Evolutionary conservation across 2,113 vertebrate genomes (phyloP).

Genomic region (Phalacrocorax pelagicus): DNA sequence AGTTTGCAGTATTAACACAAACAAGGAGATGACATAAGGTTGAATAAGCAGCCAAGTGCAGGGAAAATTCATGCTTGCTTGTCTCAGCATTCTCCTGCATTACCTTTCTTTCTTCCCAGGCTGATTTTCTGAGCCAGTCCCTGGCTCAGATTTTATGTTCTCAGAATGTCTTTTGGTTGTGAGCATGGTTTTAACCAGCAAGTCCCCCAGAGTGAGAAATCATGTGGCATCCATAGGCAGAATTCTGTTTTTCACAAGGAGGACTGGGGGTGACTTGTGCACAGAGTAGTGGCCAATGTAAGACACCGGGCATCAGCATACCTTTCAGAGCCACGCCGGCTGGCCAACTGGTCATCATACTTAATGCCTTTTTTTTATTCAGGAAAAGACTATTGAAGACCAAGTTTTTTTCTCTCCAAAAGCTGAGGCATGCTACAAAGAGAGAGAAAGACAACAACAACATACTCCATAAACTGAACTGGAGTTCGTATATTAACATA

Average conservation of each 20-base stretch:
- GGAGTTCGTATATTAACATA: background rate
- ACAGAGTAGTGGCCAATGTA: too few species aligned
- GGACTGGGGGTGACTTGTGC: background rate
- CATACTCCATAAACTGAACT: background rate
- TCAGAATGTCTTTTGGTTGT: background rate
- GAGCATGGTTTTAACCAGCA: background rate
- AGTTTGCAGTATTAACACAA: background rate
- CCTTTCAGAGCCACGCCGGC: background rate
- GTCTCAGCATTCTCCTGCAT: background rate
- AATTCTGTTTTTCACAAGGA: background rate
- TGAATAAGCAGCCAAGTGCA: background rate
- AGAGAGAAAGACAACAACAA: background rate
- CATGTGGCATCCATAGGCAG: background rate
- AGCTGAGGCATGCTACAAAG: background rate
- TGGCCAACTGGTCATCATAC: background rate
- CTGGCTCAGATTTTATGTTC: background rate
- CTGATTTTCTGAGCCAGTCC: background rate
- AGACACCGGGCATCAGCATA: background rate
- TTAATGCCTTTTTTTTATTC: background rate
- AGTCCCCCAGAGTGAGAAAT: background rate
- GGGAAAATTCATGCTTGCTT: background rate
- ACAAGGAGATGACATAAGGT: background rate
- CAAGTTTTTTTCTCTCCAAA: background rate
- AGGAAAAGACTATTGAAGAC: background rate
- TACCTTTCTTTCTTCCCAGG: background rate